Percentiles rank a stretch among this genome's conserved stretches.
phyloP scores from a whole-genome alignment of 23 tunicate genomes.

The Phallusia fumigata region DNA sequence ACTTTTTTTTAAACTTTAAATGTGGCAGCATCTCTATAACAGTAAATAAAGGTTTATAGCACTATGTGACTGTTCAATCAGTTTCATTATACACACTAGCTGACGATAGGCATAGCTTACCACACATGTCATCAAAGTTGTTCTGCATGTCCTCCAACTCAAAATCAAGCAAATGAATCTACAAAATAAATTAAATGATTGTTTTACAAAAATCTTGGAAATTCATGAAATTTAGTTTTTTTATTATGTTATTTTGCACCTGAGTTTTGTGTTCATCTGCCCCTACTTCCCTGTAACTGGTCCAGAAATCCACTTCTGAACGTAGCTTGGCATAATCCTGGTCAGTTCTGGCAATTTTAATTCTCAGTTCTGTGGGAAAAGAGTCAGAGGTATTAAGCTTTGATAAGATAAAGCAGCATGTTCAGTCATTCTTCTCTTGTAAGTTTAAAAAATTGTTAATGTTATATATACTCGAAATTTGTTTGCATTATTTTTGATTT shows the following conservation, averaged over 20 bases:
- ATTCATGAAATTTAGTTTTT: neutral
- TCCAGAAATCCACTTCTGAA: conserved; percentile 72
- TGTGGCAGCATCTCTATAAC: too few relatives aligned
- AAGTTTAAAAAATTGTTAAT: too few relatives aligned
- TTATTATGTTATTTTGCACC: conserved; percentile 1
- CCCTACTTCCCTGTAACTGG: conserved; percentile 62
- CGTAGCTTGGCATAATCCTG: conserved; percentile 38
- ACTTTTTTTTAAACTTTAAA: too few relatives aligned
- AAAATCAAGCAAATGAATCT: conserved; percentile 59
- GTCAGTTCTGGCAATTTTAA: conserved; percentile 43
- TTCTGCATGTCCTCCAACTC: conserved; percentile 80
- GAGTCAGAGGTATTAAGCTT: too few relatives aligned
- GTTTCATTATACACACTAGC: too few relatives aligned
- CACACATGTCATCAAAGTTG: conserved; percentile 72
- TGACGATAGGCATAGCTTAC: too few relatives aligned
- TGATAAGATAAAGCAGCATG: too few relatives aligned
- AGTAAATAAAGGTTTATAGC: too few relatives aligned
- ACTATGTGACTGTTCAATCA: too few relatives aligned
- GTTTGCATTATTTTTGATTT: too few relatives aligned
- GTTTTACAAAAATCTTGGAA: neutral
- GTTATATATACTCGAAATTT: too few relatives aligned
- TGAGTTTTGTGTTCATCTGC: conserved; percentile 66
- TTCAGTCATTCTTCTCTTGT: too few relatives aligned
- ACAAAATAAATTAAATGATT: neutral
- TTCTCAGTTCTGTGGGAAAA: conserved; percentile 32